Conservation (phyloP, 2,888 invertebrate genomes). For the Netelia virgata region DNA sequence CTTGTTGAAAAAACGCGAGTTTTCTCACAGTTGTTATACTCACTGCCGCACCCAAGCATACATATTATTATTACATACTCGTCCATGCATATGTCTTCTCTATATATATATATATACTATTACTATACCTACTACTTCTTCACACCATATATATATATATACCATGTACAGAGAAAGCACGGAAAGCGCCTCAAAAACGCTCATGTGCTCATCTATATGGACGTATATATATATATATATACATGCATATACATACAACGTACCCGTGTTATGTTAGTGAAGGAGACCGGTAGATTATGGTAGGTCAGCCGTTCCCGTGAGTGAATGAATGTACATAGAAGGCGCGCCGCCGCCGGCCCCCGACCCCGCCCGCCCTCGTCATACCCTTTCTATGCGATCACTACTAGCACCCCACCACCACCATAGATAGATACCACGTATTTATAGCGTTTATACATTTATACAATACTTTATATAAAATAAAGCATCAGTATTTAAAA, state of each 20-base stretch:
- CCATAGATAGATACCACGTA: constrained; percentile 85
- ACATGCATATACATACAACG: constrained; percentile 77
- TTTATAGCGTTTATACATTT: constrained; percentile 85
- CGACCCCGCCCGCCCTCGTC: constrained; percentile 84
- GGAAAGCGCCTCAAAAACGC: constrained; percentile 44
- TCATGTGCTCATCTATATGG: constrained; percentile 67
- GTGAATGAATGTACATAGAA: constrained; percentile 85
- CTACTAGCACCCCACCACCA: constrained; percentile 85
- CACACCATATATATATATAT: constrained; percentile 66
- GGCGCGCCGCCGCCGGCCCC: constrained; percentile 84
- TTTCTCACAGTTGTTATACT: constrained; percentile 83
- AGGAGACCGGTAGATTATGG: constrained; percentile 84
- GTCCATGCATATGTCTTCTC: constrained; percentile 79
- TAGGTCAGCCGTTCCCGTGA: constrained; percentile 84
- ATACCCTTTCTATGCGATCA: constrained; percentile 85
- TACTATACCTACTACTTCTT: constrained; percentile 70
- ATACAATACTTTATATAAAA: constrained; percentile 85
- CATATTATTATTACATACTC: constrained; percentile 83
- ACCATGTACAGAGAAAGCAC: constrained; percentile 63
- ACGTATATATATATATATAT: constrained; percentile 77
- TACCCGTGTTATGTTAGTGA: constrained; percentile 83
- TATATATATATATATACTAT: constrained; percentile 76
- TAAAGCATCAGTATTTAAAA: constrained; percentile 85
- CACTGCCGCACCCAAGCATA: constrained; percentile 84
- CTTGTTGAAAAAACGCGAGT: constrained; percentile 70